Conservation (phyloP, 2,113 vertebrate genomes). For the Salminus brasiliensis region DNA sequence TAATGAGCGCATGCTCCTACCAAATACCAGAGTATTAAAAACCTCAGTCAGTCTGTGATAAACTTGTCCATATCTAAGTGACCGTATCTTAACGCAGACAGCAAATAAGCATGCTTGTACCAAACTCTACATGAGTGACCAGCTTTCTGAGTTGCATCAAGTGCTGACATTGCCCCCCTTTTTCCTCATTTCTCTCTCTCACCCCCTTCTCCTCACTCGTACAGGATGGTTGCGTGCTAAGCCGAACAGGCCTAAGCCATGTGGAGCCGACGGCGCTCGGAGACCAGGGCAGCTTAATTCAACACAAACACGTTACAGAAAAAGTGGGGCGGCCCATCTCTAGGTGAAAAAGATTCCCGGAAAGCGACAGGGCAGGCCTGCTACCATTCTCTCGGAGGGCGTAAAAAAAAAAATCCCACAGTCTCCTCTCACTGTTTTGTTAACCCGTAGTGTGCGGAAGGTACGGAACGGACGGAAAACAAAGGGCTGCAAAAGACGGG, state of each 20-base stretch:
- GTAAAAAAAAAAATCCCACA: slow-evolving; percentile 28
- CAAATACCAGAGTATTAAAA: no score
- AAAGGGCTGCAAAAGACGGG: slow-evolving; percentile 14
- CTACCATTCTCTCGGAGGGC: neutral
- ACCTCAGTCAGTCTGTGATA: no score
- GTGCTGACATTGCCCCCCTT: no score
- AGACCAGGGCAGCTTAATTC: slow-evolving; percentile 33
- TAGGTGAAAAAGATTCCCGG: slow-evolving; percentile 31
- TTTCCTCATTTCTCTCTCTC: neutral
- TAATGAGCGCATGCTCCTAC: no score
- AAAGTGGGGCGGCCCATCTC: slow-evolving; percentile 7
- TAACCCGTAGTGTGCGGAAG: slow-evolving; percentile 12
- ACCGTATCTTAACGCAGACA: no score
- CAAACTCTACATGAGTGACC: no score
- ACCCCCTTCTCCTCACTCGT: neutral
- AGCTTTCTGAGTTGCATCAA: no score
- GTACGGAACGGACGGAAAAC: neutral
- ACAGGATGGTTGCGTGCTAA: slow-evolving; percentile 29
- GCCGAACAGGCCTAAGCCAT: slow-evolving; percentile 34
- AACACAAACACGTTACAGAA: slow-evolving; percentile 41
- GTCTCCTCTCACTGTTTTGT: slow-evolving; percentile 6
- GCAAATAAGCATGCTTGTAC: no score
- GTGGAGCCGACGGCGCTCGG: slow-evolving; percentile 31
- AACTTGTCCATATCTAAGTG: no score
- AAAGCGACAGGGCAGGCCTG: neutral